Evolutionary conservation across 2,113 vertebrate species (phyloP), one percentile per base, ranked within the genome.

Genomic region (Mugil cephalus): DNA sequence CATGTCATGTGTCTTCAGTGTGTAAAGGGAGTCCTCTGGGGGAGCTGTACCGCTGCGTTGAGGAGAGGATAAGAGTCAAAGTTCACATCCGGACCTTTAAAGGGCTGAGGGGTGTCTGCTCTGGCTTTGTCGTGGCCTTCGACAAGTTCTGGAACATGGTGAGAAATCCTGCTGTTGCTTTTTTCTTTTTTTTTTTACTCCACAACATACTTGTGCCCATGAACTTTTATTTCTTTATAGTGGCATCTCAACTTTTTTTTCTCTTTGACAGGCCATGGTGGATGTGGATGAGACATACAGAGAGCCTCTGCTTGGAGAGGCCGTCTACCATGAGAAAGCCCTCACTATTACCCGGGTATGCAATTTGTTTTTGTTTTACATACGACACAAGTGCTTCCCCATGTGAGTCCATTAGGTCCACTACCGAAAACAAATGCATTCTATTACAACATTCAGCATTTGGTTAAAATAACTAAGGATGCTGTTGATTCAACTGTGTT

Each of bases 71-170:
- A 50, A 93, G 94, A 54, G 96, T 99, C 67, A 96, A 95, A 11
- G 98, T 99, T 79, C 97, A 99, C 79, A 95, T 99, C 80, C 95
- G 98, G 79, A 98, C 96, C 48, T 99, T 99, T 89, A 98, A 98
- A 77, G 98, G 98, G 0, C 94, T 99, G 39, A 94, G 98, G 3
- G 98, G 98, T 0, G 96, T 99, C 63, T 99, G 98, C 83, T 96
- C 95, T 0, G 98, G 98, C 46, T 99, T 99, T 60, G 85, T 99
- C 4, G 95, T 99, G 34, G 97, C 98, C 17, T 99, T 99, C 45
- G 98, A 99, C 93, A 99, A 99, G 82, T 99, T 98, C 92, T 99
- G 98, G 98, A 99, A 99, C 92, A 95, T 99, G 97, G 98, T 98
- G 94, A 87, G 84, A 0, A 0, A 36, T 36, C 38, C 0, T 10